Evolutionary conservation across 2,797 vertebrate genomes (phyloP).

Genomic region (Enteromius anoplus): DNA sequence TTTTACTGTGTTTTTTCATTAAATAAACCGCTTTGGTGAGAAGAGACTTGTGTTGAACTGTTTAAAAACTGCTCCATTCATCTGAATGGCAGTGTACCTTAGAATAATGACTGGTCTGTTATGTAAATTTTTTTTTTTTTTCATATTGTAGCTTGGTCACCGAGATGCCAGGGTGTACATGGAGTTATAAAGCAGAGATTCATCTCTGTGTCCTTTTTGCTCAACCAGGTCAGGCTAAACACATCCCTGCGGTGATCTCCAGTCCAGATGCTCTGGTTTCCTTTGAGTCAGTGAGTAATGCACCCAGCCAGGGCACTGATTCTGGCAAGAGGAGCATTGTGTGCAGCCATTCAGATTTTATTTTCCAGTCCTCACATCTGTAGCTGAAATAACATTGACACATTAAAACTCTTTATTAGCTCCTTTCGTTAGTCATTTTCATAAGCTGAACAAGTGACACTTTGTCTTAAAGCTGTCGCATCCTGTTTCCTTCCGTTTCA

Average conservation of each 20-base stretch:
- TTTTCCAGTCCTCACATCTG: neutral
- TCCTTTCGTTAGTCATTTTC: neutral
- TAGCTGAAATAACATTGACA: neutral
- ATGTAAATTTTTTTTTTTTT: neutral
- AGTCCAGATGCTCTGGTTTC: conserved; percentile 31
- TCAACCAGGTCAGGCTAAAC: conserved; percentile 28
- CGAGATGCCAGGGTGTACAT: neutral
- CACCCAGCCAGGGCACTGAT: neutral
- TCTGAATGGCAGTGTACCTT: neutral
- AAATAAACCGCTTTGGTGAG: neutral
- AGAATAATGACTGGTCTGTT: neutral
- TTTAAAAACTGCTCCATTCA: neutral
- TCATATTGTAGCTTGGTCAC: neutral
- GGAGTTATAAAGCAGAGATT: conserved; percentile 12
- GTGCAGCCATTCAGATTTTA: neutral
- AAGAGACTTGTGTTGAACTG: neutral
- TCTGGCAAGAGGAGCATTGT: conserved; percentile 15
- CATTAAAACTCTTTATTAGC: neutral
- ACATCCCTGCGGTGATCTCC: conserved; percentile 1
- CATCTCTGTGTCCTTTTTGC: conserved; percentile 17
- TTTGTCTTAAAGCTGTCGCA: too few species aligned
- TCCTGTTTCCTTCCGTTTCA: neutral
- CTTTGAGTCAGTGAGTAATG: conserved; percentile 22
- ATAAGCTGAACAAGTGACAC: too few species aligned
- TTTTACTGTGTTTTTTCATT: neutral